Percentiles rank a stretch among this genome's conserved stretches.
phyloP scores from a whole-genome alignment of 2,797 vertebrate species.

The Prunella strophiata region DNA sequence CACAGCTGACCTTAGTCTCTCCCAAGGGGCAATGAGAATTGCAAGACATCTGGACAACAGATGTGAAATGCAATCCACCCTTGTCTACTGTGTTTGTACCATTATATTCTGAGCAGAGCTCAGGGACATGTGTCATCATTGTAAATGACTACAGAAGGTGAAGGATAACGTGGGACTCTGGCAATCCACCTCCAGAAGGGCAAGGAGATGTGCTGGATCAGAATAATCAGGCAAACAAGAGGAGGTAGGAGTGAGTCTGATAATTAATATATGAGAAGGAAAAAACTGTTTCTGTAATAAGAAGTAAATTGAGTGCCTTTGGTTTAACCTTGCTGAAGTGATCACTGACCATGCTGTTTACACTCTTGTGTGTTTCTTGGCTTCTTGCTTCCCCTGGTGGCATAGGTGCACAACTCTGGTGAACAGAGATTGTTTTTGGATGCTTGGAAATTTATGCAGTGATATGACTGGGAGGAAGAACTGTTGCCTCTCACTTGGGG shows the following conservation, averaged over 20 bases:
- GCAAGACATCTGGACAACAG: slow-evolving; percentile 30
- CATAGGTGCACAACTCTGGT: neutral
- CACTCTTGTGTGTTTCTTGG: neutral
- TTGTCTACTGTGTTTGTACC: neutral
- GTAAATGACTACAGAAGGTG: neutral
- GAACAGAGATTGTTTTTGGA: neutral
- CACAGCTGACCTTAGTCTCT: neutral
- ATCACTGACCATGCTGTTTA: neutral
- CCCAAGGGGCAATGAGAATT: neutral
- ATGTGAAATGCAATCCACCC: neutral
- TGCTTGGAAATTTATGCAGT: neutral
- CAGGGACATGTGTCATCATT: neutral
- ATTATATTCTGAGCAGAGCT: neutral
- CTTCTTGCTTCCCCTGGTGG: slow-evolving; percentile 45
- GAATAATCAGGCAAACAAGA: neutral
- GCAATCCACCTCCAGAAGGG: neutral
- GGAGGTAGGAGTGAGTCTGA: neutral
- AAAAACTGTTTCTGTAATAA: neutral
- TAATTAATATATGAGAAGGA: neutral
- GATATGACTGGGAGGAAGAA: neutral
- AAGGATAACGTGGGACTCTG: neutral
- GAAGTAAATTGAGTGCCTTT: neutral
- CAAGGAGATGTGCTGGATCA: neutral
- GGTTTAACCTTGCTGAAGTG: neutral
- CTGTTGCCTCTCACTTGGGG: neutral